These are phyloP conservation scores for Diadegma fenestrale DNA, from an alignment of 2,888 invertebrate genomes.

Conservation along the genomic window DNA sequence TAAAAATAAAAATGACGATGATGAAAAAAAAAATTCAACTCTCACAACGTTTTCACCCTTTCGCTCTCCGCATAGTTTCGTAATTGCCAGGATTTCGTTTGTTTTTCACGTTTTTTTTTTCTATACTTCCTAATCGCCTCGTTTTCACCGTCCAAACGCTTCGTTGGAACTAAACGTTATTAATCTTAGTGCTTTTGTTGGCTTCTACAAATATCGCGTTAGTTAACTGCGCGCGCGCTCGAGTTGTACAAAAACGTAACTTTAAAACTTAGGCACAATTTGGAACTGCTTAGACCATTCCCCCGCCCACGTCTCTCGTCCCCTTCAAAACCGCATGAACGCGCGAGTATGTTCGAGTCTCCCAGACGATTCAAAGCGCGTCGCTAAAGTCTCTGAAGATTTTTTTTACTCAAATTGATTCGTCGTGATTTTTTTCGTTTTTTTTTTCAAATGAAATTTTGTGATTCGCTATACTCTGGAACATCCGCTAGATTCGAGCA, in stretches of 20 bases:
- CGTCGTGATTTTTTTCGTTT: constrained; percentile 46
- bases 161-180: constrained; percentile 70
- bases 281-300: constrained; percentile 84
- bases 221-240: constrained; percentile 71
- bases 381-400: neutral
- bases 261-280: constrained; percentile 85
- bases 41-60: constrained; percentile 65
- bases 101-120: constrained; percentile 36
- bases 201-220: constrained; percentile 70
- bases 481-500: constrained; percentile 60
- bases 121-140: constrained; percentile 62
- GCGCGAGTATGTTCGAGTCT: constrained; percentile 65
- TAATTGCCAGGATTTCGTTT: constrained; percentile 24
- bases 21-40: constrained; percentile 48
- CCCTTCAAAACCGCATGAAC: constrained; percentile 62
- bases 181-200: constrained; percentile 60
- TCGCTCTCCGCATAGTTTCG: constrained; percentile 43
- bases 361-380: constrained; percentile 56
- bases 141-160: constrained; percentile 59
- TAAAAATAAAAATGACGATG: neutral
- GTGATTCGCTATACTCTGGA: constrained; percentile 29
- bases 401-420: too few species aligned
- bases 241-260: constrained; percentile 81
- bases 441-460: neutral
- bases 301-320: constrained; percentile 58